Evolutionary conservation across 1,140 invertebrate genomes (phyloP), one percentile per base, ranked within the genome.

Genomic region (Meloidogyne floridensis): DNA sequence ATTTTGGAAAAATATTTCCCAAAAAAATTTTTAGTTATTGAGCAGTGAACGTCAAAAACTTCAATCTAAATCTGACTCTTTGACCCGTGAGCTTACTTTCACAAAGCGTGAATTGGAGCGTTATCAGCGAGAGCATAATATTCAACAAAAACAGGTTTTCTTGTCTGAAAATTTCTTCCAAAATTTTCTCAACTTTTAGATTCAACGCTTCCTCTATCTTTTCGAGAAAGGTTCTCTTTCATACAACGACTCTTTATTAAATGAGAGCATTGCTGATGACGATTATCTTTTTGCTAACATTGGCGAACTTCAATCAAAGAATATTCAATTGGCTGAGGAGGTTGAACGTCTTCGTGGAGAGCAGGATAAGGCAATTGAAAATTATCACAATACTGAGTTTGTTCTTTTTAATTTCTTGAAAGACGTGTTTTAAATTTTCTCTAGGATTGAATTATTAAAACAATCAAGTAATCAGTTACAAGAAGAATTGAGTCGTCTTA

Each of bases 201-300:
- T 84, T 10, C 43, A 81, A 70, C 83, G 84, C 0, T 75, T 84
- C 8, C 15, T 84, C 6, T 85, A 65, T 42, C 51, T 69, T 47
- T 42, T 84, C 32, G 83, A 83, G 11, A 84, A 84, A 43, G 73
- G 76, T 3, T 32, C 77, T n/a, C 70, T 74, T 10, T 59, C 76
- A 42, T 32, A 47, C 47, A 32, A 20, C 7, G 11, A 69, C 18
- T 15, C 2, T 59, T 47, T 13, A 8, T n/a, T 80, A 13, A 84
- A 54, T 13, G 69, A 20, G 6, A 13, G 3, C 43, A 8, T 43
- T 47, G 83, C n/a, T 1, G 51, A 51, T 10, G 83, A 84, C 5
- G 69, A 84, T 43, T 84, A 73, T 70, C 75, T 84, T 0, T 84
- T 84, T 20, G 32, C 71, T 51, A 85, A 84, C 43, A 85, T 84